Conservation (phyloP, 2,888 invertebrate genomes). For the Exocentrus adspersus region DNA sequence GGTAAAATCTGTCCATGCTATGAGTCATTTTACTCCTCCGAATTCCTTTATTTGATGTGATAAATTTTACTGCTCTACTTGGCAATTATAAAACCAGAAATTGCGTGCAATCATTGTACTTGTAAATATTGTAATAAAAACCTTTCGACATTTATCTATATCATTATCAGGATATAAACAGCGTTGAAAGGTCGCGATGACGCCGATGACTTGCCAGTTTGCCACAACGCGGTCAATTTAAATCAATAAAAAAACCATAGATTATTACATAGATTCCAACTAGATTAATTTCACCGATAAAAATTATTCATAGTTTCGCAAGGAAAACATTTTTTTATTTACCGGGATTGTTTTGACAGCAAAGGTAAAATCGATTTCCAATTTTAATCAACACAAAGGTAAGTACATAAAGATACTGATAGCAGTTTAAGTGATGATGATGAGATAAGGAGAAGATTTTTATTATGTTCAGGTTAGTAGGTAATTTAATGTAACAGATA, state of each 20-base stretch:
- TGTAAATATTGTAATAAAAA: background rate
- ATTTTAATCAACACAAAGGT: too few relatives aligned
- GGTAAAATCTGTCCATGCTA: too few relatives aligned
- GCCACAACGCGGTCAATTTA: background rate
- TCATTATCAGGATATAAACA: background rate
- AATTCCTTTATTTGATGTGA: background rate
- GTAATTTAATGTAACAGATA: too few relatives aligned
- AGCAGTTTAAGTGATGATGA: too few relatives aligned
- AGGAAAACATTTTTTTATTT: slow-evolving; percentile 16
- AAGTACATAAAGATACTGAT: too few relatives aligned
- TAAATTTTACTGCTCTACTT: background rate
- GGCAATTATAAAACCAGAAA: background rate
- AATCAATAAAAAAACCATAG: background rate
- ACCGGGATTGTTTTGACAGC: background rate
- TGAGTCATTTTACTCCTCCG: background rate
- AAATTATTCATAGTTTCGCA: background rate
- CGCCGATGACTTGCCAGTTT: too few relatives aligned
- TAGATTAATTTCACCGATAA: slow-evolving; percentile 5
- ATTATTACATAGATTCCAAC: background rate
- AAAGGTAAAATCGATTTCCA: too few relatives aligned
- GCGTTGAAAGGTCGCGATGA: background rate
- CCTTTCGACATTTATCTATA: background rate
- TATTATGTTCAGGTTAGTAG: too few relatives aligned
- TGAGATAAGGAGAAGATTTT: too few relatives aligned
- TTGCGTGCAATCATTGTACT: background rate